These are phyloP conservation scores for Podocnemis expansa DNA, from an alignment of 2,113 vertebrate species.

Conservation along the genomic window DNA sequence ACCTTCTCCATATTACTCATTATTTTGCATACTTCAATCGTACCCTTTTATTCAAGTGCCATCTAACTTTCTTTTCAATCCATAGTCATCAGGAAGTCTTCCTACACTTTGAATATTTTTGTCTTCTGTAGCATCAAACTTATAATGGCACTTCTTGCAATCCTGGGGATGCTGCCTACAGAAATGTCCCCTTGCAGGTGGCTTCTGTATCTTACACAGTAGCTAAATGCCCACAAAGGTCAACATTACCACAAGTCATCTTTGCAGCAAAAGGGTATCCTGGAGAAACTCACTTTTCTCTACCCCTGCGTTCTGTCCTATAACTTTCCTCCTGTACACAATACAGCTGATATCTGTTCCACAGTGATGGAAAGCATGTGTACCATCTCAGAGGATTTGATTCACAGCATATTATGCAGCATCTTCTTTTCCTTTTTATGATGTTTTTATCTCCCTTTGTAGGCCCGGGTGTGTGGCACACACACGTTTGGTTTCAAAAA, in stretches of 20 bases:
- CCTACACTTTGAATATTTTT: not conserved
- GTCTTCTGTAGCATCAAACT: not conserved
- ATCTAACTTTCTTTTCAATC: not conserved
- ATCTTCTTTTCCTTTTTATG: not conserved
- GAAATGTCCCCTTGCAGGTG: not conserved
- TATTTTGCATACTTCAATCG: not conserved
- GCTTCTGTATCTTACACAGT: not conserved
- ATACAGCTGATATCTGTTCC: not conserved
- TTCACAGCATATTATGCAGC: not conserved
- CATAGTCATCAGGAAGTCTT: not conserved
- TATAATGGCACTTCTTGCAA: not conserved
- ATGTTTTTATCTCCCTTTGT: not conserved
- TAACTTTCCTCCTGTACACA: not conserved
- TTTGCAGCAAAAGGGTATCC: not conserved
- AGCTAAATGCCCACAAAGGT: not conserved
- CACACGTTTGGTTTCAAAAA: not conserved
- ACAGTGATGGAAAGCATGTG: not conserved
- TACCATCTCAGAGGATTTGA: not conserved
- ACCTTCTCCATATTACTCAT: not conserved
- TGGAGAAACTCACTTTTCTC: not conserved
- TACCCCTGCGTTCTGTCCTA: not conserved
- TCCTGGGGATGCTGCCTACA: not conserved
- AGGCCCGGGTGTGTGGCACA: not conserved
- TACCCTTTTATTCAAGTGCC: not conserved
- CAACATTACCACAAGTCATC: not conserved